Evolutionary conservation across 2,113 vertebrate species (phyloP), one percentile per base, ranked within the genome.

Genomic region (Athene cunicularia): DNA sequence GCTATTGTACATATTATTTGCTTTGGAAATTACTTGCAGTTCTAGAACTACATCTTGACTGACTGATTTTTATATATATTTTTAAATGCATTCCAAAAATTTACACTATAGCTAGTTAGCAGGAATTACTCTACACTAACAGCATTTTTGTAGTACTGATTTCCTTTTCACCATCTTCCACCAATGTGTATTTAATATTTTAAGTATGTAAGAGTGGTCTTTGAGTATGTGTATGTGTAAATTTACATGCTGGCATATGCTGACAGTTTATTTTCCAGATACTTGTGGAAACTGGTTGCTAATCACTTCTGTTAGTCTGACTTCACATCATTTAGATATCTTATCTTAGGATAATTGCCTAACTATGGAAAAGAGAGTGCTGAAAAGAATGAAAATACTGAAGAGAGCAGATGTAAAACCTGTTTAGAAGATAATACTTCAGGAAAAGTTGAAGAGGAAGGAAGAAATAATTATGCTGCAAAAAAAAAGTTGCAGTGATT

Each of bases 11-110:
- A 88, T 88, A 97, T 90, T 94, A 95, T 98, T 98, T 96, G 73
- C 90, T 96, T 97, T 91, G 92, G 81, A 98, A 98, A 98, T 97
- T 96, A 76, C 75, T 97, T 97, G 81, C 84, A 93, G 95, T 97
- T 98, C 92, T 94, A 67, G 64, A 97, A 96, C 55, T 96, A 81
- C 50, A 89, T 96, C 73, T 83, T 95, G 90, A 92, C 76, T 32
- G 4, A 22, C 95, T 93, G 68, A 71, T 88, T 96, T 71, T 64
- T 8, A 21, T 50, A 94, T 95, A n/a, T 86, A 95, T 73, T 96
- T 91, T 81, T 41, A 53, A 91, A 93, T 17, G 24, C 21, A 90
- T 56, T 86, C 26, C 37, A 97, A 55, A 60, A 95, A 88, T 76
- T 92, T 96, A 75, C 63, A 86, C 58, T 92, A 26, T 86, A 84